These are phyloP conservation scores for Platygyra sinensis DNA, from an alignment of 64 coral and sea anemone species.

Conservation along the genomic window DNA sequence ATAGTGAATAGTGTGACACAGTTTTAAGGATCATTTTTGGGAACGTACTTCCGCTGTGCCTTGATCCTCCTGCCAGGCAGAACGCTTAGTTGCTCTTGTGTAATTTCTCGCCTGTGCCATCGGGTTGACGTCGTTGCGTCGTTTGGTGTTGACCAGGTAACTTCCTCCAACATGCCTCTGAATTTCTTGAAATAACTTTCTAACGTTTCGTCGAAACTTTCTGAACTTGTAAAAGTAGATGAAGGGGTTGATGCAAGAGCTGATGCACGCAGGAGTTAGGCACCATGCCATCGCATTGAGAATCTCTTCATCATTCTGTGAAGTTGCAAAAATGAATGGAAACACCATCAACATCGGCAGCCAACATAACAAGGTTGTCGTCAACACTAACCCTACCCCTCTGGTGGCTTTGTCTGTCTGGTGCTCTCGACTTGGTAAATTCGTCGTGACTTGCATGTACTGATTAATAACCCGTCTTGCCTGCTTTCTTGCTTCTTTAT, in stretches of 20 bases:
- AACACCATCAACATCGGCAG: neutral
- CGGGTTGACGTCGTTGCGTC: neutral
- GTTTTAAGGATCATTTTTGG: too few relatives aligned
- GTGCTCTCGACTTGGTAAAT: neutral
- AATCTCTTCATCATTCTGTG: neutral
- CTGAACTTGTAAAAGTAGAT: slow-evolving; percentile 4
- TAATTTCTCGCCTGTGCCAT: neutral
- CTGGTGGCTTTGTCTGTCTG: neutral
- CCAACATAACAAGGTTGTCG: slow-evolving; percentile 2
- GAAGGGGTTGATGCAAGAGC: slow-evolving; percentile 14
- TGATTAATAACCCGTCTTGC: neutral
- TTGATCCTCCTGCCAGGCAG: too few relatives aligned
- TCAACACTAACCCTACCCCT: neutral
- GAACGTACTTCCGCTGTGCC: too few relatives aligned
- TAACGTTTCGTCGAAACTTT: neutral
- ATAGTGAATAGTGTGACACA: too few relatives aligned
- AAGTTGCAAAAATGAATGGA: neutral
- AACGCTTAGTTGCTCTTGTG: too few relatives aligned
- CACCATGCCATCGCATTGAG: neutral
- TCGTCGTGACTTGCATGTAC: neutral
- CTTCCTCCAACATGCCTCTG: neutral
- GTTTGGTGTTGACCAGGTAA: neutral
- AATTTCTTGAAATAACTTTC: neutral
- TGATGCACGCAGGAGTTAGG: neutral
- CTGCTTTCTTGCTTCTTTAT: neutral